These are phyloP conservation scores for Plebejus argus DNA, from an alignment of 2,888 invertebrate species.

Conservation along the genomic window DNA sequence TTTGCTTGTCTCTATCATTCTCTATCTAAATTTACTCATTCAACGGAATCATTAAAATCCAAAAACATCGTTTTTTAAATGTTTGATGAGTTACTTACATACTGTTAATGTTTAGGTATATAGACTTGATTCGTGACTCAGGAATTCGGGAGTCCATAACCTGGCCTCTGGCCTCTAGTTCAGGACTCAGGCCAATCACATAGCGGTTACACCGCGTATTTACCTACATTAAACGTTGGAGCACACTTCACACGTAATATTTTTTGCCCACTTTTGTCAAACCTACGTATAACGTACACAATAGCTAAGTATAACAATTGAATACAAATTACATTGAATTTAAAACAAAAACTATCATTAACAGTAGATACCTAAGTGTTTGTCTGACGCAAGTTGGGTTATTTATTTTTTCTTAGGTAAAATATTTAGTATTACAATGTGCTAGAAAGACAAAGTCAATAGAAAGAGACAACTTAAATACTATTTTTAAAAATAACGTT, in stretches of 20 bases:
- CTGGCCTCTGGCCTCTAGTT: neutral
- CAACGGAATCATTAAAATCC: neutral
- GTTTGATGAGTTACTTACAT: neutral
- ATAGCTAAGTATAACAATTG: slow-evolving; percentile 26
- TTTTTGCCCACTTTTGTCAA: slow-evolving; percentile 8
- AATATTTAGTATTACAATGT: neutral
- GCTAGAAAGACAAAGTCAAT: no score
- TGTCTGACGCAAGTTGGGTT: neutral
- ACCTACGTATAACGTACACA: slow-evolving; percentile 23
- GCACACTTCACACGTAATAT: slow-evolving; percentile 24
- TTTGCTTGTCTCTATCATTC: no score
- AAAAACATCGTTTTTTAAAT: no score
- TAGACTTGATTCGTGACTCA: neutral
- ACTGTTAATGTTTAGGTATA: neutral
- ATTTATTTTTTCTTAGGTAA: neutral
- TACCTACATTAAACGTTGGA: neutral
- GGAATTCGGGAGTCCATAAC: neutral
- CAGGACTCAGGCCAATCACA: neutral
- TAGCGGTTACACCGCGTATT: slow-evolving; percentile 10
- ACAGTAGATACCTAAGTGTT: neutral
- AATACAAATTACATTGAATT: slow-evolving; percentile 31
- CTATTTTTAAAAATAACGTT: no score
- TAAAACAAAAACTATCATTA: slow-evolving; percentile 28
- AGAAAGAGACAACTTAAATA: no score
- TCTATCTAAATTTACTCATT: neutral